Base-by-base conservation (phyloP, 2,888 invertebrate species). In the Tetranychus piercei region DNA sequence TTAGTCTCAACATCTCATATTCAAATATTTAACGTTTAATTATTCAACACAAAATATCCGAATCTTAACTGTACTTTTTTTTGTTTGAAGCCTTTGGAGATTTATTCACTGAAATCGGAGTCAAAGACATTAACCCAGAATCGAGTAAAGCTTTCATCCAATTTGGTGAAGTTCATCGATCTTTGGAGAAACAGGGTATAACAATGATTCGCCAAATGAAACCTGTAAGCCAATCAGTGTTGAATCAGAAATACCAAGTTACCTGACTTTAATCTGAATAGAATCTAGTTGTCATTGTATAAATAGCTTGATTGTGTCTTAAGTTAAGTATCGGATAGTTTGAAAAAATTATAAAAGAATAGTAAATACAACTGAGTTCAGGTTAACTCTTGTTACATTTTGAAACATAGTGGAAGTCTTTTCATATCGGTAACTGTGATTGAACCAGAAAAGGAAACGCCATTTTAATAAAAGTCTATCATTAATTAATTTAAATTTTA, bases 61-160 rank as follows among this genome's bases (percentile, higher is more conserved):
- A 7, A 11, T 67, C 20, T 23, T 22, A 20, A 11, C 20, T 69
- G 20, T 20, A 6, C 18, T 66, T 66, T 20, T 23, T 69, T 20
- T 11, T 22, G 11, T 69, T 69, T 4, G 20, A 11, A 69, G 89
- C 89, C 1, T 90, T 99, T 83, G 97, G 99, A 0, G 95, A 97
- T 81, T 89, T 92, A 55, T 99, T 97, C 83, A 90, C 93, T 1
- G 88, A 88, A 15, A 93, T 99, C 77, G 97, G 97, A 1, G 95
- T 94, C 0, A 86, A 94, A 74, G 97, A 99, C 81, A 95, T 95
- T 0, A 95, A 96, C 81, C 90, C 93, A 0, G 86, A 92, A 75
- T 96, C 96, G 0, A 94, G 94, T 44, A 93, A 95, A 81, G 94
- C 95, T 0, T 99, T 97, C 82, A 88, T 92, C 22, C 88, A 89